phyloP scores from a whole-genome alignment of 2,888 invertebrate genomes.

The Polyommatus iphigenia region DNA sequence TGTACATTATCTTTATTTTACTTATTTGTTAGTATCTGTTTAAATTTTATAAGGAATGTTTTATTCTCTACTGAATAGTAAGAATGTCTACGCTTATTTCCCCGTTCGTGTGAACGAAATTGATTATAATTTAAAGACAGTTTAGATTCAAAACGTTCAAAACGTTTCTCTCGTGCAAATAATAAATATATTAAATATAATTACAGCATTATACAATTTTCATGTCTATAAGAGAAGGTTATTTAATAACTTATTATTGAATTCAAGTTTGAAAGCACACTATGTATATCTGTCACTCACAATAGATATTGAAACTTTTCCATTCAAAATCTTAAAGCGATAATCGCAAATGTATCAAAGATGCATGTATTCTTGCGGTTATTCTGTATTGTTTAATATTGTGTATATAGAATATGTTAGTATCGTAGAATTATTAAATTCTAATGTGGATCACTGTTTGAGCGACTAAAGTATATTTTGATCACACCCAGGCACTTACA shows the following conservation, averaged over 20 bases:
- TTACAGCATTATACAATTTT: slow-evolving; percentile 14
- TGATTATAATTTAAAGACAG: slow-evolving; percentile 17
- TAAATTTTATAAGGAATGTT: slow-evolving; percentile 22
- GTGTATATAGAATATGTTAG: slow-evolving; percentile 9
- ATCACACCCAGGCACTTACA: background rate
- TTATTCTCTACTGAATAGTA: slow-evolving; percentile 18
- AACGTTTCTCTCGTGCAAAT: slow-evolving; percentile 21
- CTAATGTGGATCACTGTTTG: background rate
- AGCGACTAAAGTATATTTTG: background rate
- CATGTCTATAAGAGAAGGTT: slow-evolving; percentile 19
- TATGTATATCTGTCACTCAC: slow-evolving; percentile 2
- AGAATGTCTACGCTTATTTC: slow-evolving; percentile 26
- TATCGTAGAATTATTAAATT: slow-evolving; percentile 1
- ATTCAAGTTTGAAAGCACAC: slow-evolving; percentile 16
- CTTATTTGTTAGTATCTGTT: slow-evolving; percentile 12
- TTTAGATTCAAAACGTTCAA: background rate
- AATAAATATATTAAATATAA: slow-evolving; percentile 9
- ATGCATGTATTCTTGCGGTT: background rate
- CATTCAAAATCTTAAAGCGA: background rate
- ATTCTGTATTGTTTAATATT: slow-evolving; percentile 8
- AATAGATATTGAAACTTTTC: background rate
- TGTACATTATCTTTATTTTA: slow-evolving; percentile 19
- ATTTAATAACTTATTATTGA: slow-evolving; percentile 32
- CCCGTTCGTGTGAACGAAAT: background rate
- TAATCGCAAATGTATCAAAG: slow-evolving; percentile 11